Percentiles rank a stretch among this genome's conserved stretches.
These are phyloP conservation scores for Aplysia californica DNA, from an alignment of 1,140 invertebrate genomes.

Conservation along the genomic window DNA sequence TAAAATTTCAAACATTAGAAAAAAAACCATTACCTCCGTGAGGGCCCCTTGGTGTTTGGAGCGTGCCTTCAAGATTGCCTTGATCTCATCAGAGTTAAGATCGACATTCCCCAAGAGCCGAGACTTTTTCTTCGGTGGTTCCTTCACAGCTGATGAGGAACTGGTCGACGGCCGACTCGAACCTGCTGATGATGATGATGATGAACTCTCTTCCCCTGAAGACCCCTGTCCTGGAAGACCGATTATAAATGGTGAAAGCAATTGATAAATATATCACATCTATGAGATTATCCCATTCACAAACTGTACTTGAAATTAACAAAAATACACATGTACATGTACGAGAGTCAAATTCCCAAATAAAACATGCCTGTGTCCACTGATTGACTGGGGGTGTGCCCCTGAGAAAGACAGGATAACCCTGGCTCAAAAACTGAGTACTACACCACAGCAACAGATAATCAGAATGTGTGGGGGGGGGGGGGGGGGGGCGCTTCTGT, in stretches of 20 bases:
- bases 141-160: neutral
- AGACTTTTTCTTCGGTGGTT: slow-evolving; percentile 59
- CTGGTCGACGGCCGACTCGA: too few species aligned
- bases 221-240: neutral
- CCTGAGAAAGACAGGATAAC: too few species aligned
- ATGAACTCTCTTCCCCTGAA: neutral
- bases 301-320: neutral
- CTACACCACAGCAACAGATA: too few species aligned
- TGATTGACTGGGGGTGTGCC: too few species aligned
- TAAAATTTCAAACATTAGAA: too few species aligned
- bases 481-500: too few species aligned
- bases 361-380: too few species aligned
- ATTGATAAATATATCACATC: neutral
- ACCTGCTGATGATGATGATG: neutral
- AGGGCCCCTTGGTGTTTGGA: slow-evolving; percentile 76
- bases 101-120: slow-evolving; percentile 61
- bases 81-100: slow-evolving; percentile 76
- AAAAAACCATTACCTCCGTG: slow-evolving; percentile 72
- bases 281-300: neutral
- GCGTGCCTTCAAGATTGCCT: slow-evolving; percentile 82
- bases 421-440: too few species aligned
- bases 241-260: too few species aligned
- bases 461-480: too few species aligned
- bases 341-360: neutral
- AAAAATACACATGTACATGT: neutral